A percentile compares a stretch with the other conserved stretches of the same genome.
Evolutionary conservation across 2,888 invertebrate species (phyloP).

Genomic region (Dryobotodes eremita): DNA sequence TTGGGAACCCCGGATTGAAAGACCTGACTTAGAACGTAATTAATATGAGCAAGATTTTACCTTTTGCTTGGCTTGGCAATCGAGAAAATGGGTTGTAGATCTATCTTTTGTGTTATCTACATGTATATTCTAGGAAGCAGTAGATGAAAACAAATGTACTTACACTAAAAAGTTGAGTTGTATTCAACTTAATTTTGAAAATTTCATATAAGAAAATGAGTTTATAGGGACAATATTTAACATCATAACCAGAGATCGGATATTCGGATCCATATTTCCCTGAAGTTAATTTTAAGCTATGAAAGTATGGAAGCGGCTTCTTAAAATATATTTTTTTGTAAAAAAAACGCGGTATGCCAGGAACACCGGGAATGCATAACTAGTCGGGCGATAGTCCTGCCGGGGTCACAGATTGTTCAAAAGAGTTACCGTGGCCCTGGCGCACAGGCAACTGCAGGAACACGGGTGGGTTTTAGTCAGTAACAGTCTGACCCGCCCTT

Average conservation of each 20-base stretch:
- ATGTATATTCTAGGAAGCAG: not conserved
- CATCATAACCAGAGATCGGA: not conserved
- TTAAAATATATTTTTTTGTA: too few relatives aligned
- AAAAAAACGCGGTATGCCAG: too few relatives aligned
- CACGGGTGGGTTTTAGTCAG: too few relatives aligned
- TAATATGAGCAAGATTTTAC: constrained; percentile 42
- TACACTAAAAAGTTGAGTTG: not conserved
- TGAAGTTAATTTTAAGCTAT: too few relatives aligned
- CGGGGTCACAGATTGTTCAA: too few relatives aligned
- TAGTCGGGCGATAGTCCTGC: too few relatives aligned
- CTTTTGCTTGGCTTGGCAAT: not conserved
- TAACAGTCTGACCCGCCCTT: too few relatives aligned
- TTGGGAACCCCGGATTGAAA: constrained; percentile 31
- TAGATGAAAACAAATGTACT: not conserved
- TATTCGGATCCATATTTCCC: too few relatives aligned
- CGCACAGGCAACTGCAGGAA: too few relatives aligned
- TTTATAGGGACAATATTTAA: not conserved
- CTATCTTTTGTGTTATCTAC: not conserved
- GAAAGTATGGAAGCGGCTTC: too few relatives aligned
- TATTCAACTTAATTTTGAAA: not conserved
- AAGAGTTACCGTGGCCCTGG: too few relatives aligned
- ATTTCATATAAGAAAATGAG: not conserved
- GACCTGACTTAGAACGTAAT: constrained; percentile 33
- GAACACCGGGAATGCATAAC: too few relatives aligned
- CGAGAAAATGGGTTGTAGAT: not conserved